Base-by-base conservation (phyloP, 2,888 invertebrate genomes). In the Helicoverpa assulta region DNA sequence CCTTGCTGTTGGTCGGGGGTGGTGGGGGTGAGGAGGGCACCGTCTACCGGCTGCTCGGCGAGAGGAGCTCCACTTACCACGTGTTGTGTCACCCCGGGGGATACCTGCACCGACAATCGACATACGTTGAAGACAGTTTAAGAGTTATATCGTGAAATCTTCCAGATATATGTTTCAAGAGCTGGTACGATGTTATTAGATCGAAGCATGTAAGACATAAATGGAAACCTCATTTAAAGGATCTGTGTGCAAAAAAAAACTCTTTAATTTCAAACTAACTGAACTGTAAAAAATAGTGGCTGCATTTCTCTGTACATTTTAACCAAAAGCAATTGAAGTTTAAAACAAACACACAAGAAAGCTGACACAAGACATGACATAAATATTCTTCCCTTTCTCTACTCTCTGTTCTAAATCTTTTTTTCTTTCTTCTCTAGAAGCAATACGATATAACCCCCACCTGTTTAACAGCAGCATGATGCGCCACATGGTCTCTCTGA, bases 401-500 rank as follows among this genome's bases (percentile, higher is more conserved):
- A 8, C 33, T 33, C 8, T 37, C 12, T 37, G 12, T 37, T 12
- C 37, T 12, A 37, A 37, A 37, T 37, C 37, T 37, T 37, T 12
- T 7, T 33, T 33, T 33, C 33, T 33, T 33, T 1, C 7, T 29
- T 33, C 10, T 33, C 33, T 33, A 33, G 37, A 37, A 10, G 12
- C 37, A 40, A 40, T 14, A 4, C 14, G 10, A 50, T 18, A 18
- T n/a, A 6, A 50, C 3, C 29, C 16, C n/a, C 67, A 93, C 94
- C 89, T 93, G 94, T 81, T 94, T 94, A 66, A 90, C 91, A 2
- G 90, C 90, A 68, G 94, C 95, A 64, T 95, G 95, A 68, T 95
- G 96, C 47, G 94, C 93, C 61, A 96, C 96, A 78, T 95, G 96
- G 76, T 96, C 96, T 47, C 96, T 88, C 80, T 96, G 96, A 81